Conservation (phyloP, 2,888 invertebrate species). For the Norana najaformis region DNA sequence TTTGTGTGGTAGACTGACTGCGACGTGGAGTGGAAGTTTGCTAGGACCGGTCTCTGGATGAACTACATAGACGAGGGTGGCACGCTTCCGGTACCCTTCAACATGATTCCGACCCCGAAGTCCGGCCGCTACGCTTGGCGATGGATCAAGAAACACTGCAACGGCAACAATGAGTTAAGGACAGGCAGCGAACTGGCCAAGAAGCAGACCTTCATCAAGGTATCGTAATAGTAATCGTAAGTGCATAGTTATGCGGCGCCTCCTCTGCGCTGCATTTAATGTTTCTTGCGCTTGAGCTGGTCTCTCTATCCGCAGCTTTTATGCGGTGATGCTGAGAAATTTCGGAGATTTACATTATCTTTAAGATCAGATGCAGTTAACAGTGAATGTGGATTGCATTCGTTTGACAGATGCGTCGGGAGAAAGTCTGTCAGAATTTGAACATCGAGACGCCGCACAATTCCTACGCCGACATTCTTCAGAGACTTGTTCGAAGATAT, state of each 20-base stretch:
- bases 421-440: constrained; percentile 53
- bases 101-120: constrained; percentile 67
- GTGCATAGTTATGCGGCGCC: not conserved
- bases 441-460: constrained; percentile 49
- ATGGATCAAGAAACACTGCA: constrained; percentile 23
- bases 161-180: constrained; percentile 44
- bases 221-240: not conserved
- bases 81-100: constrained; percentile 73
- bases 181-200: constrained; percentile 50
- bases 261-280: not conserved
- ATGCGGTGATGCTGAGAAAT: no score
- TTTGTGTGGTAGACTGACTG: constrained; percentile 56
- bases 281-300: not conserved
- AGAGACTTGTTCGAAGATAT: constrained; percentile 60
- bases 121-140: constrained; percentile 55
- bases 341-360: no score
- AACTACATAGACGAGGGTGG: constrained; percentile 74
- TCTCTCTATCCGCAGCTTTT: no score
- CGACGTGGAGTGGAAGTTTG: constrained; percentile 78
- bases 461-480: constrained; percentile 61
- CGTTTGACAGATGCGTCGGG: constrained; percentile 47
- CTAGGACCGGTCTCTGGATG: constrained; percentile 75
- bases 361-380: no score
- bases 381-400: not conserved
- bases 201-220: constrained; percentile 54